phyloP scores from a whole-genome alignment of 2,888 invertebrate species.

The Octodonta nipae region DNA sequence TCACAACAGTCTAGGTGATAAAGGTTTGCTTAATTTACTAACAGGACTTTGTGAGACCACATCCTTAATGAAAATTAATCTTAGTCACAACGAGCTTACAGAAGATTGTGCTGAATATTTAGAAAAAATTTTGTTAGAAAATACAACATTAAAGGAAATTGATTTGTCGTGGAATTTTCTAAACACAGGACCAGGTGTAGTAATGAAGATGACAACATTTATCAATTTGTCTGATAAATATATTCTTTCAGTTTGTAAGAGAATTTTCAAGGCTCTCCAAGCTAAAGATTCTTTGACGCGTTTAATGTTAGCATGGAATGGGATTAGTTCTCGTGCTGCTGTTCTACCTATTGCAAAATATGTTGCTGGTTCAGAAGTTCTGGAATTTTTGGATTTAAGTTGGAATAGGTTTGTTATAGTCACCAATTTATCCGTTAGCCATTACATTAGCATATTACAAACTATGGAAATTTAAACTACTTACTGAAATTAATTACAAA shows the following conservation, averaged over 20 bases:
- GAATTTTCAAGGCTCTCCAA: slow-evolving; percentile 29
- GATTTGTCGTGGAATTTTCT: slow-evolving; percentile 44
- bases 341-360: slow-evolving; percentile 22
- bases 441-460: no score
- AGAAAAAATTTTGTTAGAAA: slow-evolving; percentile 31
- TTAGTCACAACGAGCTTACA: slow-evolving; percentile 40
- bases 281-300: slow-evolving; percentile 25
- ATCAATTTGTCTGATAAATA: not conserved
- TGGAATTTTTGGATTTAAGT: slow-evolving; percentile 31
- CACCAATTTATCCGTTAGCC: no score
- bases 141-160: slow-evolving; percentile 34
- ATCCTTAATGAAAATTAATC: slow-evolving; percentile 32
- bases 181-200: slow-evolving; percentile 28
- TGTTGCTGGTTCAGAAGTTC: slow-evolving; percentile 17
- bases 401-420: slow-evolving; percentile 31
- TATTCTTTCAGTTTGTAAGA: slow-evolving; percentile 26
- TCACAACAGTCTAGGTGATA: slow-evolving; percentile 35
- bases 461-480: no score
- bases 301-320: slow-evolving; percentile 40
- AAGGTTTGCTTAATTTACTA: slow-evolving; percentile 31
- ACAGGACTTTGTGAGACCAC: slow-evolving; percentile 27
- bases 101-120: slow-evolving; percentile 33
- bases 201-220: slow-evolving; percentile 7
- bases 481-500: no score
- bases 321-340: slow-evolving; percentile 28